Evolutionary conservation across 2,797 vertebrate genomes (phyloP), one percentile per base, ranked within the genome.

Genomic region (Sebastes steindachneri): DNA sequence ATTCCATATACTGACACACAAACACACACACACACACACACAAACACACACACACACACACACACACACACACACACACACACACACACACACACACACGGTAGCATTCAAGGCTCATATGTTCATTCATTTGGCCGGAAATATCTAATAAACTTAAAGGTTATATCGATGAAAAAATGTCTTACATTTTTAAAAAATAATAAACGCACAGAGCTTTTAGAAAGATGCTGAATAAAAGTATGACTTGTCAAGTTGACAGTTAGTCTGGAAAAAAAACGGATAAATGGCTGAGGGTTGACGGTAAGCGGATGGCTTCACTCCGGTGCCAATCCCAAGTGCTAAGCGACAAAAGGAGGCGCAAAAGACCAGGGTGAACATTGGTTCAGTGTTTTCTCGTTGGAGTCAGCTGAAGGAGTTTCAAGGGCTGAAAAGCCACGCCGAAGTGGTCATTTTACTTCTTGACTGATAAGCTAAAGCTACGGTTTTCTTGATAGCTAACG

Each of bases 1-100:
- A 79, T 87, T 88, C 31, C 63, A 19, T 21, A 19, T n/a, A 51
- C 55, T 19, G 26, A 82, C 26, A 82, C 62, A 75, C 60, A 66
- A 14, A 26, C 53, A 55, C 53, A 23, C 53, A 57, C 54, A 57
- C 7, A 17, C 25, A 29, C 26, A 17, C 57, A 29, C 26, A n/a
- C n/a, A n/a, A n/a, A n/a, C n/a, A n/a, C n/a, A n/a, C n/a, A n/a
- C n/a, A n/a, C n/a, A 17, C 57, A 17, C 26, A 5, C 28, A 35
- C 29, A 31, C 28, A 28, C 28, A 28, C 28, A 5, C 26, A 28
- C 5, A 28, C 26, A 28, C 26, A 28, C 29, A 31, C 29, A 29
- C 29, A 29, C 28, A 26, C 26, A 28, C 26, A 28, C 26, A 29
- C 33, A 31, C 29, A 35, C 33, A 35, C 33, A 12, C 33, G 35